Evolutionary conservation across 1,140 invertebrate species (phyloP).

Genomic region (Bilobella aurantiaca): DNA sequence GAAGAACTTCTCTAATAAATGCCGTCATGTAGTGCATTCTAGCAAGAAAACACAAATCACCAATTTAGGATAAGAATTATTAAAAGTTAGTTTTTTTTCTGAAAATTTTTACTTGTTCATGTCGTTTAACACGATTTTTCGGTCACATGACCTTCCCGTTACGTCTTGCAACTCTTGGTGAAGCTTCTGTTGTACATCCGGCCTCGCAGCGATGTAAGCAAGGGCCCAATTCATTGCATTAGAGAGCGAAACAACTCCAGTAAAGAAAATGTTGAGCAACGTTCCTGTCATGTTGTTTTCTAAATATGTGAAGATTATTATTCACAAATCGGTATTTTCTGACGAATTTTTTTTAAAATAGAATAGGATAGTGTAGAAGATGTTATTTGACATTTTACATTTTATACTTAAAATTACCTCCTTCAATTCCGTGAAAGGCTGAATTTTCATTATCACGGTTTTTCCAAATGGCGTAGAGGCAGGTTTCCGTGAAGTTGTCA

Average conservation of each 20-base stretch:
- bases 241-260: not conserved
- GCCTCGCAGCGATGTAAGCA: not conserved
- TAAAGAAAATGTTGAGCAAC: not conserved
- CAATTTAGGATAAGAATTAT: not conserved
- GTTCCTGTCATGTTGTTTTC: not conserved
- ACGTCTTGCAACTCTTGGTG: not conserved
- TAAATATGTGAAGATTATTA: not conserved
- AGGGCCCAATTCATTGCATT: not conserved
- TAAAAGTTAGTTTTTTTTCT: not conserved
- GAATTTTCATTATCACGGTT: not conserved
- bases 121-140: not conserved
- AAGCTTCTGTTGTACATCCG: not conserved
- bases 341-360: no score
- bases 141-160: not conserved
- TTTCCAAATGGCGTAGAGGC: no score
- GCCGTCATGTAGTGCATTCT: conserved; percentile 37
- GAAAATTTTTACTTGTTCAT: not conserved
- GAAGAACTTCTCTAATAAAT: conserved; percentile 30
- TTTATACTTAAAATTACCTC: not conserved
- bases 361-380: no score
- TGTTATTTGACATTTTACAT: no score
- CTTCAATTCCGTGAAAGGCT: not conserved
- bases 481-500: no score
- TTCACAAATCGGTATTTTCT: no score
- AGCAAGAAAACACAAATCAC: not conserved